Percentiles rank a stretch among this genome's conserved stretches.
phyloP scores from a whole-genome alignment of 1,140 invertebrate genomes.

The Augochlora pura region DNA sequence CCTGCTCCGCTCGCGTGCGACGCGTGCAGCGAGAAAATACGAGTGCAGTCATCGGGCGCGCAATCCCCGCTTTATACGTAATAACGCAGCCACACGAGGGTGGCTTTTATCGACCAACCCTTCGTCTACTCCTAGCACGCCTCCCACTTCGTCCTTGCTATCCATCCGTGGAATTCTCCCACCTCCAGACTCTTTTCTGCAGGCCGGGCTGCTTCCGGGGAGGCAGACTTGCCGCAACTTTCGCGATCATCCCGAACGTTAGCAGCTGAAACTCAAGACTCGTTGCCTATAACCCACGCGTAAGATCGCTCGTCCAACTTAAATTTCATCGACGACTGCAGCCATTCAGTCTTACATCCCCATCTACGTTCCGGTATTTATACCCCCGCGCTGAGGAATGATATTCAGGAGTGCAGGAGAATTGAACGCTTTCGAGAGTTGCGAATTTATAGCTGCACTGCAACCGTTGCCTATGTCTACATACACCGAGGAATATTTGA shows the following conservation, averaged over 20 bases:
- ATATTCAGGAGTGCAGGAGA: background rate
- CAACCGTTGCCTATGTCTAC: no score
- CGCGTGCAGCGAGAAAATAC: constrained; percentile 31
- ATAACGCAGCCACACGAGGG: constrained; percentile 63
- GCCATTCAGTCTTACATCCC: no score
- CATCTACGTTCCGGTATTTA: background rate
- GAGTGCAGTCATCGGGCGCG: constrained; percentile 55
- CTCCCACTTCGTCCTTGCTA: constrained; percentile 19
- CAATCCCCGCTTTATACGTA: constrained; percentile 63
- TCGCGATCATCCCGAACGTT: constrained; percentile 45
- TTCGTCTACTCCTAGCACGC: constrained; percentile 51
- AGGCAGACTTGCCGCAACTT: constrained; percentile 41
- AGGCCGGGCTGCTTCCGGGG: constrained; percentile 21
- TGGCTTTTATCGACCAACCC: constrained; percentile 63
- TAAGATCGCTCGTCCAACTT: constrained; percentile 15
- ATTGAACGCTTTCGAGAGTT: background rate
- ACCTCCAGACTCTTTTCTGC: constrained; percentile 21
- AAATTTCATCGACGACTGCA: constrained; percentile 48
- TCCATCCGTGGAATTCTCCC: constrained; percentile 15
- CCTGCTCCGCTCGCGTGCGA: background rate
- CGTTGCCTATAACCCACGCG: constrained; percentile 29
- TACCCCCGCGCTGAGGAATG: background rate
- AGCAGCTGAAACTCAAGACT: constrained; percentile 27
- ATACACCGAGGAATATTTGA: no score
- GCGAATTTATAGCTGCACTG: background rate